Evolutionary conservation across 2,797 vertebrate genomes (phyloP).

Genomic region (Monodelphis domestica): DNA sequence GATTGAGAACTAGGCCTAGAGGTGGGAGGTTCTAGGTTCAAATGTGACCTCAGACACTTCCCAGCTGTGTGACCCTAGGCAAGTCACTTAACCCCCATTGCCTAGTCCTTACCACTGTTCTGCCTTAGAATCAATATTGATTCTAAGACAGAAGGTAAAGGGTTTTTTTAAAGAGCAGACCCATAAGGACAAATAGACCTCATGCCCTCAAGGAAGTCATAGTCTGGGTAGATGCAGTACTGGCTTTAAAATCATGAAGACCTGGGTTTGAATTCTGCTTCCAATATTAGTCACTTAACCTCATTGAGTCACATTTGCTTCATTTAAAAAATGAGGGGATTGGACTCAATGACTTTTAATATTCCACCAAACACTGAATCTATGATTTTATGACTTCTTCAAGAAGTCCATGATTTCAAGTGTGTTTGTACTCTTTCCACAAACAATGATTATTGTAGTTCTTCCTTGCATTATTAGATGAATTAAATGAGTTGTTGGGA

Average conservation of each 20-base stretch:
- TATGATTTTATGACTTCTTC: neutral
- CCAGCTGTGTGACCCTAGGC: too few species aligned
- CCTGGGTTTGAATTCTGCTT: neutral
- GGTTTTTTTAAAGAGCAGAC: too few species aligned
- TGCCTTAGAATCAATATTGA: too few species aligned
- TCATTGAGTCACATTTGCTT: neutral
- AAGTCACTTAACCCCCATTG: too few species aligned
- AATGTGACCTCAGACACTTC: too few species aligned
- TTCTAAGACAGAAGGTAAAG: too few species aligned
- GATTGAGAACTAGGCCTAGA: too few species aligned
- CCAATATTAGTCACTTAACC: neutral
- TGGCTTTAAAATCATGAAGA: neutral
- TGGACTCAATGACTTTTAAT: neutral
- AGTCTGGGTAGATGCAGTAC: neutral
- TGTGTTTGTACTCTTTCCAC: neutral
- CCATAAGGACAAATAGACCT: neutral
- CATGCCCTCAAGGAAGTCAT: neutral
- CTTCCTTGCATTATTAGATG: neutral
- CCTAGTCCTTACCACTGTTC: too few species aligned
- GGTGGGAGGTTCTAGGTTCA: too few species aligned
- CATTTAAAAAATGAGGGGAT: neutral
- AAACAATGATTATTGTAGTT: neutral
- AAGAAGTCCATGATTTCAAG: neutral
- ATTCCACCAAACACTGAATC: neutral
- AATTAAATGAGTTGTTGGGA: neutral